Evolutionary conservation across 2,888 invertebrate species (phyloP).

Genomic region (Plusia festucae): DNA sequence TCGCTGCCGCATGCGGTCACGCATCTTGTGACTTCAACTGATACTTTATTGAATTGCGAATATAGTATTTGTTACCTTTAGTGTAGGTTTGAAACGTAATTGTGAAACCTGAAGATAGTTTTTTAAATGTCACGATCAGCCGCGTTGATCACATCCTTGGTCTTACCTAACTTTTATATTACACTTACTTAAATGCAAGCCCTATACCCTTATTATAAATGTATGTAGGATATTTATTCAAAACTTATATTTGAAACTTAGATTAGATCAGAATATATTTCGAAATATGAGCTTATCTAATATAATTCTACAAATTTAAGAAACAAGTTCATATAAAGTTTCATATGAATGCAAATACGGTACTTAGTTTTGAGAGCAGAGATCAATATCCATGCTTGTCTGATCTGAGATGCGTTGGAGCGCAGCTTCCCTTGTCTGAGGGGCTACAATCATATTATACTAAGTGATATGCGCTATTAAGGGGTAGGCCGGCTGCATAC

Average conservation of each 20-base stretch:
- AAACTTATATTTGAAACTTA: too few species aligned
- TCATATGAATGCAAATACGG: conserved; percentile 10
- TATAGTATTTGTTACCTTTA: conserved; percentile 44
- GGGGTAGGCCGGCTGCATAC: conserved; percentile 59
- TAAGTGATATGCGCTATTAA: conserved; percentile 83
- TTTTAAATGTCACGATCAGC: background rate
- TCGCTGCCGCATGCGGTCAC: conserved; percentile 73
- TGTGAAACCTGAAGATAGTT: background rate
- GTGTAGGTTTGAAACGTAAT: conserved; percentile 24
- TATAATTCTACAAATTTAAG: background rate
- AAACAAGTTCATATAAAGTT: background rate
- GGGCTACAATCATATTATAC: conserved; percentile 82
- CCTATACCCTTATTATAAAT: too few species aligned
- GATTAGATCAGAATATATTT: too few species aligned
- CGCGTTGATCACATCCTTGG: too few species aligned
- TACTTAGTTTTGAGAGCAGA: conserved; percentile 17
- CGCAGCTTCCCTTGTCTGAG: conserved; percentile 50
- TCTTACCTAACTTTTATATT: too few species aligned
- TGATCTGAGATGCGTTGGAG: conserved; percentile 12
- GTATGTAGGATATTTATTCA: too few species aligned
- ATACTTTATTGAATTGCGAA: conserved; percentile 70
- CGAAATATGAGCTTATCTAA: background rate
- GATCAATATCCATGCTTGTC: conserved; percentile 21
- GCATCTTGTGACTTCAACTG: conserved; percentile 59
- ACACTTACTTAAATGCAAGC: too few species aligned